phyloP scores from a whole-genome alignment of 2,888 invertebrate species.

The Polymixis flavicincta region DNA sequence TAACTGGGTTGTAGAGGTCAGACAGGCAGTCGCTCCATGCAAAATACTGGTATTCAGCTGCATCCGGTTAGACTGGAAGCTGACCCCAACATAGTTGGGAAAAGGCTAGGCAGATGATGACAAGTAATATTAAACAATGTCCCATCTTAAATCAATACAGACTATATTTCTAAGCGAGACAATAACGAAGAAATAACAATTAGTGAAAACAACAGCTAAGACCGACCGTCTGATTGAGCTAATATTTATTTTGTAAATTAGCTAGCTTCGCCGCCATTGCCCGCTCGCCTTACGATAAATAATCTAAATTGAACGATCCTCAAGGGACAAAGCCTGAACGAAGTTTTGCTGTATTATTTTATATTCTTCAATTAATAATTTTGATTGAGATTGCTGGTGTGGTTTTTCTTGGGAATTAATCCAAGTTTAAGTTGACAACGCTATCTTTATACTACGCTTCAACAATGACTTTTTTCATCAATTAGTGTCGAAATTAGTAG shows the following conservation, averaged over 20 bases:
- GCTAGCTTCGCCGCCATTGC: constrained; percentile 81
- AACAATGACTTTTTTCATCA: not conserved
- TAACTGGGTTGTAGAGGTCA: too few relatives aligned
- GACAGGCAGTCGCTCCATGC: too few relatives aligned
- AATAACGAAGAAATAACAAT: constrained; percentile 62
- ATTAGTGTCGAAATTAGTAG: too few relatives aligned
- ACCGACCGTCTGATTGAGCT: constrained; percentile 81
- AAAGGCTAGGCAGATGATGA: too few relatives aligned
- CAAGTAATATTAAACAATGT: too few relatives aligned
- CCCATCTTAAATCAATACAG: constrained; percentile 22
- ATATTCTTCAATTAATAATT: constrained; percentile 87
- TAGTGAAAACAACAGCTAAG: constrained; percentile 65
- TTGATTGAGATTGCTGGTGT: constrained; percentile 71
- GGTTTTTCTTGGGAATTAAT: constrained; percentile 53
- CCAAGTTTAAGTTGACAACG: constrained; percentile 39
- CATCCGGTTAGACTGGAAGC: too few relatives aligned
- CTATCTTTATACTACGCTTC: not conserved
- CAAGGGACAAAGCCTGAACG: constrained; percentile 67
- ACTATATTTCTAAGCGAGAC: constrained; percentile 35
- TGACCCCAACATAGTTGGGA: too few relatives aligned
- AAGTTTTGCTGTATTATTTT: constrained; percentile 75
- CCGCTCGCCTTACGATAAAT: constrained; percentile 83
- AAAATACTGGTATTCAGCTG: too few relatives aligned
- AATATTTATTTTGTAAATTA: constrained; percentile 91
- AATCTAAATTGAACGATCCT: constrained; percentile 87